Evolutionary conservation across 2,888 invertebrate genomes (phyloP).

Genomic region (Sinopyrophorus schimmeli): DNA sequence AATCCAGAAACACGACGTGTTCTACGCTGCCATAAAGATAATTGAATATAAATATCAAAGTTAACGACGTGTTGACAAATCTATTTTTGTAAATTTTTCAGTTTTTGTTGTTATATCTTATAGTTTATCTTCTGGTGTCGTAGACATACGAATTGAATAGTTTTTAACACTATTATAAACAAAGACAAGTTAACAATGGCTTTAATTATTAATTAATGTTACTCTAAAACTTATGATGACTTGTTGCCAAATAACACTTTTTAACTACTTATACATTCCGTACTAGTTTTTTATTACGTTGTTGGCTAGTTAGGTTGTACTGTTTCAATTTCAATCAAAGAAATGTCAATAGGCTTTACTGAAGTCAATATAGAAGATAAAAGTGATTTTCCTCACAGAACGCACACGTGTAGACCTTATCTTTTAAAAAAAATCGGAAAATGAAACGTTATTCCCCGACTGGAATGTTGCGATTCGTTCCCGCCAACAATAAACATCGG

Average conservation of each 20-base stretch:
- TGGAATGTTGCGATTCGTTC: too few relatives aligned
- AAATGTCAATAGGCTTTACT: conserved; percentile 41
- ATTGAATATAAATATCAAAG: conserved; percentile 30
- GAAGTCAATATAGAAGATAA: conserved; percentile 46
- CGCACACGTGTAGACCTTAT: conserved; percentile 22
- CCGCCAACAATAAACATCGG: too few relatives aligned
- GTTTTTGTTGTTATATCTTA: conserved; percentile 50
- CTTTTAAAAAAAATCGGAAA: conserved; percentile 10
- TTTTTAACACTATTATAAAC: conserved; percentile 41
- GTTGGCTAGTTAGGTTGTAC: conserved; percentile 42
- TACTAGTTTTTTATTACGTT: conserved; percentile 49
- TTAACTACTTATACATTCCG: conserved; percentile 57
- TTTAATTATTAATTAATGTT: conserved; percentile 47
- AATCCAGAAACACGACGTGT: conserved; percentile 31
- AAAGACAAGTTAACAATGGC: conserved; percentile 51
- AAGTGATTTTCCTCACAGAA: conserved; percentile 30
- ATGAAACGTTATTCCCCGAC: too few relatives aligned
- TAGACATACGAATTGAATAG: conserved; percentile 37
- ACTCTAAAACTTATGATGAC: conserved; percentile 34
- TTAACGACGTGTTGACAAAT: conserved; percentile 39
- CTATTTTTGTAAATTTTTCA: conserved; percentile 52
- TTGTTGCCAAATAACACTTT: conserved; percentile 59
- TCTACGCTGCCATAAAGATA: conserved; percentile 45
- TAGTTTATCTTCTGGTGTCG: conserved; percentile 49
- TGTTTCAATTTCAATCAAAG: conserved; percentile 30